A percentile compares a stretch with the other conserved stretches of the same genome.
phyloP scores from a whole-genome alignment of 1,140 invertebrate genomes.

The Pogonognathellus flavescens region DNA sequence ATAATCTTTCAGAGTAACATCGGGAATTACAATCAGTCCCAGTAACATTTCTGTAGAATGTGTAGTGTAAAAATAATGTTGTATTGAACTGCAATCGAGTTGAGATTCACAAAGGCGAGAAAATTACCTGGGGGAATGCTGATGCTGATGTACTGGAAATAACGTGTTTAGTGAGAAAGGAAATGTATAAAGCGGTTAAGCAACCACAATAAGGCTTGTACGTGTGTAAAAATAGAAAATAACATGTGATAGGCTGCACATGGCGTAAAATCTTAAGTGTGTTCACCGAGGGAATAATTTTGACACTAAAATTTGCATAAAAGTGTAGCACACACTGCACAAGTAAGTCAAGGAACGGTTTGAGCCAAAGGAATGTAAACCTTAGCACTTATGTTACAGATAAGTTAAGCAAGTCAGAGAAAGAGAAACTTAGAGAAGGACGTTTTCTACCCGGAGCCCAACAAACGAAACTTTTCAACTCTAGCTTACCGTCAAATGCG shows the following conservation, averaged over 20 bases:
- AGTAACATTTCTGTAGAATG: no score
- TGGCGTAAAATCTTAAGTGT: constrained; percentile 19
- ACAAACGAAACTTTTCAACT: constrained; percentile 19
- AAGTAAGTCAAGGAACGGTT: background rate
- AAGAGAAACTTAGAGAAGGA: constrained; percentile 29
- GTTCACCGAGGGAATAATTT: constrained; percentile 46
- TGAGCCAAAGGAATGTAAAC: background rate
- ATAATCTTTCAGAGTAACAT: background rate
- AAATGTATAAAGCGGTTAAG: background rate
- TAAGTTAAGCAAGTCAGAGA: constrained; percentile 35
- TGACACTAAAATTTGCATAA: constrained; percentile 29
- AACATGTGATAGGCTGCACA: constrained; percentile 10
- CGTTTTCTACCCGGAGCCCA: constrained; percentile 35
- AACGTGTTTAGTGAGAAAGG: background rate
- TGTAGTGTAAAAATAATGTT: no score
- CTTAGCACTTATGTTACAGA: constrained; percentile 25
- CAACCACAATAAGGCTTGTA: background rate
- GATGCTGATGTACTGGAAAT: background rate
- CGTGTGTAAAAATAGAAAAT: background rate
- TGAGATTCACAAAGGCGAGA: no score
- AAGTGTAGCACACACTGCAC: background rate
- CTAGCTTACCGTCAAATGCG: background rate
- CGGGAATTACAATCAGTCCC: no score
- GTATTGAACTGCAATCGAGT: no score
- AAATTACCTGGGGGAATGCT: no score